Base-by-base conservation (phyloP, 1,140 invertebrate species). In the Atta cephalotes region DNA sequence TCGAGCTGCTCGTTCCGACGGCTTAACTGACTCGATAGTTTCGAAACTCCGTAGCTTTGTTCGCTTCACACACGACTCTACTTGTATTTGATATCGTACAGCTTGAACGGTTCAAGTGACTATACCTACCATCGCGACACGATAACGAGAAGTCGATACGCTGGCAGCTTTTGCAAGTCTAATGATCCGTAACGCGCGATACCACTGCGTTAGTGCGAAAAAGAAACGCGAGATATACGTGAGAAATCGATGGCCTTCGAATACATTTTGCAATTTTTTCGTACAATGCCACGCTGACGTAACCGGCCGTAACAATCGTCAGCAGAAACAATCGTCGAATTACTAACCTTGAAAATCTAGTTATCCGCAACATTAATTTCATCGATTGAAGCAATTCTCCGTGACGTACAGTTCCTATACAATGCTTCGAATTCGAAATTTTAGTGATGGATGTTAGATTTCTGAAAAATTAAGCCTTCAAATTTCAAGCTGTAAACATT, bases 111-210 rank as follows among this genome's bases (percentile, higher is more conserved):
- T 21, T 68, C 65, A 28, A n/a, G 63, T 12, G 31, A 53, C n/a
- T 58, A 16, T 35, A 58, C 21, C 76, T 14, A n/a, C 45, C 63
- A 18, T 60, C 21, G 56, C 68, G 53, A 60, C 35, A 18, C 39
- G 80, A 82, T 60, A 60, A 74, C 80, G 56, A 60, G 25, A 62
- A 84, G 56, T 35, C 80, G 70, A 84, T 84, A 62, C 25, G 18
- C 39, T 3, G 18, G 0, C 65, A 21, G 39, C 45, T 21, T 84
- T 84, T 39, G 70, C 70, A 74, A 62, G 70, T 84, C 56, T 74
- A 84, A 84, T 74, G 70, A 74, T 45, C 25, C 80, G 80, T 35
- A 35, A 82, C 21, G 66, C n/a, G 79, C 79, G 79, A 71, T 39
- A 60, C n/a, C 25, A 60, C n/a, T 21, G 53, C 35, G 66, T 70